These are phyloP conservation scores for Drosophila bocqueti DNA, from an alignment of 1,140 invertebrate genomes.

Conservation along the genomic window DNA sequence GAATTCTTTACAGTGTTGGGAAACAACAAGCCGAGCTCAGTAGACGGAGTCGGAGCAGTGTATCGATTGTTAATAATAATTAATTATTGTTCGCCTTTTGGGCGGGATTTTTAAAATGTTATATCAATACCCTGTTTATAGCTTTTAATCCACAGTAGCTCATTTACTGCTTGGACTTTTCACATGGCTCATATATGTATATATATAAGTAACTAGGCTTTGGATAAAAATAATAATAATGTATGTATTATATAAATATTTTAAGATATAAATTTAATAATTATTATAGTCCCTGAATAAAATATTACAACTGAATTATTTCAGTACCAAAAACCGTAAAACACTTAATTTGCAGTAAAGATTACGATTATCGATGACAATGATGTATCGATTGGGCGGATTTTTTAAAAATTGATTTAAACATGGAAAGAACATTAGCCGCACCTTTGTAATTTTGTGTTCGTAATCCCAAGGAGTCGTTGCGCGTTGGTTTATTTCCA, in stretches of 20 bases:
- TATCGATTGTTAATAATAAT: constrained; percentile 5
- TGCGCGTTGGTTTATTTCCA: constrained; percentile 12
- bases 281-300: background rate
- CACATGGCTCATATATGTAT: too few species aligned
- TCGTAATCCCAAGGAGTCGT: constrained; percentile 1
- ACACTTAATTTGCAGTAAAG: too few species aligned
- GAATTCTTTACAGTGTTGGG: background rate
- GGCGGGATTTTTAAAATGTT: background rate
- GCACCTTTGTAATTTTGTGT: background rate
- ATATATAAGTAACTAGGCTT: too few species aligned
- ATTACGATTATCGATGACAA: background rate
- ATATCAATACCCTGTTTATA: background rate
- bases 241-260: too few species aligned
- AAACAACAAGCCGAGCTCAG: background rate
- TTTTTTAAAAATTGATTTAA: constrained; percentile 1
- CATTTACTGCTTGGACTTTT: too few species aligned
- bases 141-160: too few species aligned
- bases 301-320: background rate
- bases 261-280: too few species aligned
- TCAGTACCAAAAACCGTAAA: too few species aligned
- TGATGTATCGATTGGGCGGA: constrained; percentile 7
- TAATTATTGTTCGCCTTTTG: background rate
- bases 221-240: too few species aligned
- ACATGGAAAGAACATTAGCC: constrained; percentile 22
- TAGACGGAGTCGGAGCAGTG: background rate